These are phyloP conservation scores for Neoarius graeffei DNA, from an alignment of 2,113 vertebrate species.

Conservation along the genomic window DNA sequence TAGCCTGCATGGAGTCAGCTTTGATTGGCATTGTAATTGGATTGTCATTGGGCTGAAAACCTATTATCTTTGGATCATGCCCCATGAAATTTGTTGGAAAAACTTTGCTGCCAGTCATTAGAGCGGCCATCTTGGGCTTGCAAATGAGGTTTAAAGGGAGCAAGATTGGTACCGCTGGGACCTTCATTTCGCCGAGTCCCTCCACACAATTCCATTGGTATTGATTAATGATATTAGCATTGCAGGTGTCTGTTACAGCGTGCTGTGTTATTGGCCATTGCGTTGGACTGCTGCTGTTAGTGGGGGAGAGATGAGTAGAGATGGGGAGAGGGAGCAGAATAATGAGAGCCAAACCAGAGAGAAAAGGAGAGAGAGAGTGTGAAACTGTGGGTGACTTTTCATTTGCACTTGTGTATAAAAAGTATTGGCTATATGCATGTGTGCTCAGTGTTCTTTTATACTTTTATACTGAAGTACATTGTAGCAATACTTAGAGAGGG, in stretches of 20 bases:
- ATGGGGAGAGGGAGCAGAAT: conserved; percentile 54
- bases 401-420: conserved; percentile 72
- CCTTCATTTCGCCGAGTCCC: conserved; percentile 88
- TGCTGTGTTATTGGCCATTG: conserved; percentile 80
- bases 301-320: conserved; percentile 56
- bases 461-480: conserved; percentile 11
- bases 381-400: conserved; percentile 69
- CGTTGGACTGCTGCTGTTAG: conserved; percentile 69
- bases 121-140: conserved; percentile 98
- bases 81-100: conserved; percentile 99
- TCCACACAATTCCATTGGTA: conserved; percentile 91
- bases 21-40: conserved; percentile 99
- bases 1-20: conserved; percentile 99
- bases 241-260: conserved; percentile 83
- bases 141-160: conserved; percentile 93
- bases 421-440: conserved; percentile 46
- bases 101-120: conserved; percentile 99
- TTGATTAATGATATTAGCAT: conserved; percentile 99
- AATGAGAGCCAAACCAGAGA: conserved; percentile 48
- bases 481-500: conserved; percentile 29
- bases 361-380: conserved; percentile 52
- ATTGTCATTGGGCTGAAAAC: conserved; percentile 99
- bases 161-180: conserved; percentile 86
- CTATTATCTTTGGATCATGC: conserved; percentile 99
- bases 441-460: conserved; percentile 21